Evolutionary conservation across 2,888 invertebrate genomes (phyloP).

Genomic region (Caenorhabditis sp.): DNA sequence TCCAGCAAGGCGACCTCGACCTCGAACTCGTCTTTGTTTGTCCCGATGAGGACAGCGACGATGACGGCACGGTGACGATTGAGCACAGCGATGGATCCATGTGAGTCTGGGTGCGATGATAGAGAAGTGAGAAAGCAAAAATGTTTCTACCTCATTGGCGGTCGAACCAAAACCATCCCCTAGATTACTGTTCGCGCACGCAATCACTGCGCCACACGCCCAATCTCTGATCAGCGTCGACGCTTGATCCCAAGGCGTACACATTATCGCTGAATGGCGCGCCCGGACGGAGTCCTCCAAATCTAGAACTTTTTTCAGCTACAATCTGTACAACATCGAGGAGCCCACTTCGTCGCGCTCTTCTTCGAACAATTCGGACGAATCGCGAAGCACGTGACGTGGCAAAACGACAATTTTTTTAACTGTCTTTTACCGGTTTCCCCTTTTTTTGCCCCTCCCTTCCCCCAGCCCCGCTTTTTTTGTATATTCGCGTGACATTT

Average conservation of each 20-base stretch:
- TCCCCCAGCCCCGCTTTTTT: slow-evolving; percentile 3
- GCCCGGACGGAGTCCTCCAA: no score
- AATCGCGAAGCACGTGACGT: slow-evolving; percentile 39
- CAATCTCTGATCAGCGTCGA: no score
- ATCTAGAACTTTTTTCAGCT: slow-evolving; percentile 35
- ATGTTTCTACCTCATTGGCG: no score
- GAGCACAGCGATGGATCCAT: slow-evolving; percentile 73
- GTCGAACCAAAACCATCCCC: no score
- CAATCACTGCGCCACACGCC: no score
- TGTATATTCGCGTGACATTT: slow-evolving; percentile 37
- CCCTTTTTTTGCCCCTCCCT: not conserved
- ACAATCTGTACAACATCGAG: slow-evolving; percentile 63
- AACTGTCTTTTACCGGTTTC: not conserved
- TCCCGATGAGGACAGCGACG: slow-evolving; percentile 84
- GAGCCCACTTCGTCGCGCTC: slow-evolving; percentile 60
- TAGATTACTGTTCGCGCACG: no score
- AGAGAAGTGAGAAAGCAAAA: not conserved
- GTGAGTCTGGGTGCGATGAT: slow-evolving; percentile 55
- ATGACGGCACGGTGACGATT: slow-evolving; percentile 79
- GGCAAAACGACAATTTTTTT: no score
- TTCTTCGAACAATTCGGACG: slow-evolving; percentile 63
- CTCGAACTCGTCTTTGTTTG: slow-evolving; percentile 87
- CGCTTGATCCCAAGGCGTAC: no score
- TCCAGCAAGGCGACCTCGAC: slow-evolving; percentile 84
- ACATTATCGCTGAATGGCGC: no score